Percentiles rank a stretch among this genome's conserved stretches.
These are phyloP conservation scores for Limnephilus auricula DNA, from an alignment of 2,888 invertebrate species.

Conservation along the genomic window DNA sequence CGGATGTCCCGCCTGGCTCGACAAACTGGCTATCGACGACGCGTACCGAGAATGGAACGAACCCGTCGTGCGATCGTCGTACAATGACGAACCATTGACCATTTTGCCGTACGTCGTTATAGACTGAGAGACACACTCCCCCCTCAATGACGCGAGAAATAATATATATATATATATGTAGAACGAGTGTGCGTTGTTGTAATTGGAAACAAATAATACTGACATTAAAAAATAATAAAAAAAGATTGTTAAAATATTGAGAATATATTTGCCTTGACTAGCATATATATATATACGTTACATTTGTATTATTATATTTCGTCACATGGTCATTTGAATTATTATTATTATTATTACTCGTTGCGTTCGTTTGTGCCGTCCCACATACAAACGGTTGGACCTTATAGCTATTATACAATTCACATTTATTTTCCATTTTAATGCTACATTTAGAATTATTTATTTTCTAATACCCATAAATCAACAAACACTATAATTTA, in stretches of 20 bases:
- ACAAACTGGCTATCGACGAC: conserved; percentile 70
- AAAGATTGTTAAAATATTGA: conserved; percentile 39
- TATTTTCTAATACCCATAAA: neutral
- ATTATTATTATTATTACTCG: neutral
- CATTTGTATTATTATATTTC: conserved; percentile 26
- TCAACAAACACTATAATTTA: neutral
- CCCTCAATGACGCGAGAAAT: neutral
- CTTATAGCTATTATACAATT: neutral
- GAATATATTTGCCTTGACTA: conserved; percentile 46
- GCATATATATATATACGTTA: conserved; percentile 22
- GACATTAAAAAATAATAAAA: conserved; percentile 19
- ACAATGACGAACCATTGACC: conserved; percentile 88
- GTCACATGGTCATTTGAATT: neutral
- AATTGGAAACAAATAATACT: conserved; percentile 8
- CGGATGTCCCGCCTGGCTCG: conserved; percentile 67
- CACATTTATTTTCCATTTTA: neutral
- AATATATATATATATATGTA: conserved; percentile 24
- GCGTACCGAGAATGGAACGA: conserved; percentile 96
- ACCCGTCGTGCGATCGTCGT: conserved; percentile 85
- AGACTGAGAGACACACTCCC: conserved; percentile 80
- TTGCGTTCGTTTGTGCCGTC: neutral
- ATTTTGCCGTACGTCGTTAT: conserved; percentile 98
- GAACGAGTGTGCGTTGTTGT: neutral
- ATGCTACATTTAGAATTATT: neutral
- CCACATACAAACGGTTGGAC: neutral